Evolutionary conservation across 1,140 invertebrate species (phyloP), one percentile per base, ranked within the genome.

Genomic region (Lanistes nyassanus): DNA sequence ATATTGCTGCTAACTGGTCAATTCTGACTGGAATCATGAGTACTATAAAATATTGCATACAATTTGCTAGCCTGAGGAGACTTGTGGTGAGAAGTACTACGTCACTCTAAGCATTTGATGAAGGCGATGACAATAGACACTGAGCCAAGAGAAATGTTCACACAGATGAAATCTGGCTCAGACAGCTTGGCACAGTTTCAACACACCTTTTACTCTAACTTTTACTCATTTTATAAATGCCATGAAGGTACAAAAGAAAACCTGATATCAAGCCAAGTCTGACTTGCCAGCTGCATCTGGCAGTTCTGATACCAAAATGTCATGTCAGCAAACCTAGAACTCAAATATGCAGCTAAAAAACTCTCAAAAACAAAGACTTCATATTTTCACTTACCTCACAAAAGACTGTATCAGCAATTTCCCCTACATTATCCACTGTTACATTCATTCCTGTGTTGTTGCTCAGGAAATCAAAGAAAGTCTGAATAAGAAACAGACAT

Each of bases 311-410:
- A 34, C 11, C 23, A 3, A 34, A 60, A 26, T 29, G 4, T n/a
- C n/a, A 29, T 29, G n/a, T 29, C 3, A 60, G 58, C 11, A 29
- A 23, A 34, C 31, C 23, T 0, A 55, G 56, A 72, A 58, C 7
- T 13, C 6, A 37, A 42, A 3, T 2, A 6, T 31, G 3, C 36
- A 1, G n/a, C 23, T 34, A 16, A 36, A 34, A 39, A 42, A 29
- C n/a, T n/a, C n/a, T n/a, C n/a, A 37, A 72, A 55, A 60, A 60
- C 3, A 26, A 66, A 26, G 19, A 47, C 23, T 36, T 19, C 9
- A 55, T 31, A 37, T 11, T 69, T 23, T 19, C 29, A 19, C 47
- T 69, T 56, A 77, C 76, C 72, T 74, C 37, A 74, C 76, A 77
- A 53, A 77, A 77, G 7, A 77, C 19, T 36, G 36, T 69, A 47